Percentiles rank a stretch among this genome's conserved stretches.
These are phyloP conservation scores for Gobionotothen gibberifrons DNA, from an alignment of 2,797 vertebrate genomes.

Conservation along the genomic window DNA sequence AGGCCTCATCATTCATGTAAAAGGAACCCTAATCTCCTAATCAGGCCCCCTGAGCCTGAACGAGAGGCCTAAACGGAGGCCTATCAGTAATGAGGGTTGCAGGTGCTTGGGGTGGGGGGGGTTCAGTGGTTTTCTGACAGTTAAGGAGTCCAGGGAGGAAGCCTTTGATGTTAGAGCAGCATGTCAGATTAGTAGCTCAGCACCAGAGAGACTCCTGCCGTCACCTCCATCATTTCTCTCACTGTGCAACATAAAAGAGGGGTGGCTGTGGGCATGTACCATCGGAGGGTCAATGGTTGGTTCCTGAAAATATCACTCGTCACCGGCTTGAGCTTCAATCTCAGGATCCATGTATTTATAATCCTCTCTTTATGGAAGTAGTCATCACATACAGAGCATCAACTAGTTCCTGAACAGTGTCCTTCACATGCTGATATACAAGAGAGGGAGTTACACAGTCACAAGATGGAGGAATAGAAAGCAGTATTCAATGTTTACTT, in stretches of 20 bases:
- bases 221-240: background rate
- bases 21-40: slow-evolving; percentile 56
- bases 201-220: slow-evolving; percentile 44
- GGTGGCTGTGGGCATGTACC: background rate
- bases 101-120: background rate
- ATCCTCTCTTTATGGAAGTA: too few species aligned
- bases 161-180: slow-evolving; percentile 67
- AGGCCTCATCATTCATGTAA: slow-evolving; percentile 52
- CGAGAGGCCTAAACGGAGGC: slow-evolving; percentile 22
- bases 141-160: slow-evolving; percentile 40
- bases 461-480: too few species aligned
- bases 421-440: too few species aligned
- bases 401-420: too few species aligned
- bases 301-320: too few species aligned
- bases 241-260: slow-evolving; percentile 2
- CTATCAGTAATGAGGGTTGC: slow-evolving; percentile 11
- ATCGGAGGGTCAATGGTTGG: too few species aligned
- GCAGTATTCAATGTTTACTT: too few species aligned
- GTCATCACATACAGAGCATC: too few species aligned
- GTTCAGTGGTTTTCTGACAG: slow-evolving; percentile 24
- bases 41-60: slow-evolving; percentile 24
- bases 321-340: too few species aligned
- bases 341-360: too few species aligned
- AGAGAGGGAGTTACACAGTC: too few species aligned
- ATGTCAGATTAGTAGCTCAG: slow-evolving; percentile 60